Conservation (phyloP, 2,113 vertebrate genomes). For the Alethe castanea region DNA sequence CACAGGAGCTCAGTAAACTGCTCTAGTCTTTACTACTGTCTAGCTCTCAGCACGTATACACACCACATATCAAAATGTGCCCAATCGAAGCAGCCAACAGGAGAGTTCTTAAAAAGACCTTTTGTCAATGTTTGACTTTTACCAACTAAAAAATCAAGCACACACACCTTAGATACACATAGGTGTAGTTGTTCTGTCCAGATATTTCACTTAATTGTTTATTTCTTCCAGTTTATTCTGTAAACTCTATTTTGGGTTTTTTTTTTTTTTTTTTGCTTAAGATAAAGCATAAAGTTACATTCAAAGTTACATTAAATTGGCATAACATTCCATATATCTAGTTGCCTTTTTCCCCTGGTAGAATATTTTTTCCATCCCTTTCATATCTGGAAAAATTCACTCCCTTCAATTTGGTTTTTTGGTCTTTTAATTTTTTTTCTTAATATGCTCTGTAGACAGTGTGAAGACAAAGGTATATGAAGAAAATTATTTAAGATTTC, state of each 20-base stretch:
- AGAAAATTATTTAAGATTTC: neutral
- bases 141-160: neutral
- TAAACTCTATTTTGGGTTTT: neutral
- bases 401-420: neutral
- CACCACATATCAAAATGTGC: neutral
- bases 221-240: neutral
- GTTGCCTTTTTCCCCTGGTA: neutral
- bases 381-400: accelerated
- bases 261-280: neutral
- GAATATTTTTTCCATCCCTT: neutral
- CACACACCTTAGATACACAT: neutral
- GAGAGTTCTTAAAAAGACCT: neutral
- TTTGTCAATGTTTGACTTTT: neutral
- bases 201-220: neutral
- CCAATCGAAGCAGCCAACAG: neutral
- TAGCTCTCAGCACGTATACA: neutral
- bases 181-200: neutral
- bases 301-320: neutral
- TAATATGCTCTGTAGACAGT: neutral
- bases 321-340: neutral
- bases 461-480: neutral
- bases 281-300: neutral
- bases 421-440: accelerated
- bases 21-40: neutral
- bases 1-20: neutral